These are phyloP conservation scores for Caenorhabditis sp. DNA, from an alignment of 2,888 invertebrate species.

Conservation along the genomic window DNA sequence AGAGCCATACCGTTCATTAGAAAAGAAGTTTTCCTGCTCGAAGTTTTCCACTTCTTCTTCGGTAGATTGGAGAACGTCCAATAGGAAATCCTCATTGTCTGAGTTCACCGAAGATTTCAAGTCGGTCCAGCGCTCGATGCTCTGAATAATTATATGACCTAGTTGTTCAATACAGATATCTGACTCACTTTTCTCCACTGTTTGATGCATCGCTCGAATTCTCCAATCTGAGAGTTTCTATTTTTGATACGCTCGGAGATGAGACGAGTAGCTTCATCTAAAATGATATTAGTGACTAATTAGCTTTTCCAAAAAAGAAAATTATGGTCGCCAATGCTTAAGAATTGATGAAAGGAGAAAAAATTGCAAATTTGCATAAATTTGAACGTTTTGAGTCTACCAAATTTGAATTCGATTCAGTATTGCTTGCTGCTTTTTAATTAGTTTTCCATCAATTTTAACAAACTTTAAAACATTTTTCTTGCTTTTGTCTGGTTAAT, in stretches of 20 bases:
- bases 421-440: no score
- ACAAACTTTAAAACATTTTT: no score
- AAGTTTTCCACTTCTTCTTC: constrained; percentile 27
- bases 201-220: background rate
- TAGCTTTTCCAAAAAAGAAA: no score
- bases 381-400: no score
- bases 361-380: no score
- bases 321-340: no score
- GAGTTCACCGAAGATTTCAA: constrained; percentile 8
- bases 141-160: constrained; percentile 1
- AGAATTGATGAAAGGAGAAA: no score
- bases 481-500: no score
- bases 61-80: constrained; percentile 10
- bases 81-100: constrained; percentile 32
- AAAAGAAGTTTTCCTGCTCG: constrained; percentile 27
- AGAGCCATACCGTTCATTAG: background rate
- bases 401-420: no score
- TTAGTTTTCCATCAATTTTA: no score
- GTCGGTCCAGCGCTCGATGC: background rate
- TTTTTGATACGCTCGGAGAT: background rate
- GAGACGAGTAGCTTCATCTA: background rate
- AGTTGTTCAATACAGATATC: background rate
- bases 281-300: background rate
- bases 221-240: background rate
- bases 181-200: background rate